Evolutionary conservation across 2,113 vertebrate genomes (phyloP).

Genomic region (Uria aalge): DNA sequence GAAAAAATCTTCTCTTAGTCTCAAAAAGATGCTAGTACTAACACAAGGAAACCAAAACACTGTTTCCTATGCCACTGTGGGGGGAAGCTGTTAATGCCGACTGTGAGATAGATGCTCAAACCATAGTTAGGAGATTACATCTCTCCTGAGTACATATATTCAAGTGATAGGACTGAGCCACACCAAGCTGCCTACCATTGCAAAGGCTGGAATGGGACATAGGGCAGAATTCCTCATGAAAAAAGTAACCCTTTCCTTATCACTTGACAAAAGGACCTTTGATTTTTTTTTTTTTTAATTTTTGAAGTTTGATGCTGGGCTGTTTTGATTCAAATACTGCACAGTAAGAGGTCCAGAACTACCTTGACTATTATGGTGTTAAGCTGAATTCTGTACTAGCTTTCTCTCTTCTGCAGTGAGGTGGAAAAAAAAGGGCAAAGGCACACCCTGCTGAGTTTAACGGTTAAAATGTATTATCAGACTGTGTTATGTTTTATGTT

Average conservation of each 20-base stretch:
- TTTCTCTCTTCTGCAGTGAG: not conserved
- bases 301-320: not conserved
- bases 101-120: not conserved
- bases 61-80: not conserved
- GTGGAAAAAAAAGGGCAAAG: not conserved
- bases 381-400: not conserved
- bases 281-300: not conserved
- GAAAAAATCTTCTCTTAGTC: not conserved
- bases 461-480: not conserved
- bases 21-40: not conserved
- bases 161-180: not conserved
- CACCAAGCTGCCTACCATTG: not conserved
- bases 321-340: not conserved
- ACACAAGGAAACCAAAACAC: not conserved
- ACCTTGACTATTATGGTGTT: not conserved
- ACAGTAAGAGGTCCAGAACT: not conserved
- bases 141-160: rapidly evolving
- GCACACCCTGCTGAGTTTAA: not conserved
- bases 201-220: not conserved
- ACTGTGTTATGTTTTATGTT: not conserved
- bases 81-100: not conserved
- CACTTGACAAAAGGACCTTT: not conserved
- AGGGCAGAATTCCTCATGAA: not conserved
- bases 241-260: not conserved
- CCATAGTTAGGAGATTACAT: not conserved